Percentiles rank a stretch among this genome's conserved stretches.
These are phyloP conservation scores for Geococcyx californianus DNA, from an alignment of 2,113 vertebrate species.

Conservation along the genomic window DNA sequence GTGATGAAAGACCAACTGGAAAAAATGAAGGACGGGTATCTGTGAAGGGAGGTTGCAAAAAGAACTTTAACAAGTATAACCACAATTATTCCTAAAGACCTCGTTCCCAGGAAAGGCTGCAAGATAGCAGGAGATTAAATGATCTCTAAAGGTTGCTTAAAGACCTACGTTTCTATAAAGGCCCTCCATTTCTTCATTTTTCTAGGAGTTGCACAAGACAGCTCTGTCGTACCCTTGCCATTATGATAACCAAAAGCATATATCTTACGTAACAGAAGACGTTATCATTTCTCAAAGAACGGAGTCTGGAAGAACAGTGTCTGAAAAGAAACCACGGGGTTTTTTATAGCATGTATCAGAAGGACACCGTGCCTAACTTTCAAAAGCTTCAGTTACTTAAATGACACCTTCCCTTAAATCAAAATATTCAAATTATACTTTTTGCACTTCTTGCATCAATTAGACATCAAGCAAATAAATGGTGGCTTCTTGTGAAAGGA, in stretches of 20 bases:
- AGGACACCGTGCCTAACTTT: too few relatives aligned
- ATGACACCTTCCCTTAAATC: too few relatives aligned
- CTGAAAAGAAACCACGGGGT: too few relatives aligned
- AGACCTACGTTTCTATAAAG: background rate
- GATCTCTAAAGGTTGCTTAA: background rate
- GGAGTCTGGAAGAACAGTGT: too few relatives aligned
- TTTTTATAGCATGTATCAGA: too few relatives aligned
- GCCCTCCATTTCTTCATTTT: accelerated
- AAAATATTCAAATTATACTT: too few relatives aligned
- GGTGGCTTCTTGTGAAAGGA: too few relatives aligned
- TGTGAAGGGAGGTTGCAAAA: background rate
- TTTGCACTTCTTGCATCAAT: too few relatives aligned
- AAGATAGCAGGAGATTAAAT: accelerated
- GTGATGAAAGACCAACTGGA: accelerated
- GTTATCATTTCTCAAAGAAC: too few relatives aligned
- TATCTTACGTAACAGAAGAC: too few relatives aligned
- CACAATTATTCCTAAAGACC: accelerated
- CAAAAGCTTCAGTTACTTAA: too few relatives aligned
- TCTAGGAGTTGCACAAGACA: accelerated
- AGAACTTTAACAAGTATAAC: background rate
- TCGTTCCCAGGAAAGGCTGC: background rate
- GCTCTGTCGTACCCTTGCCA: accelerated
- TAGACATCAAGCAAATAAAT: background rate
- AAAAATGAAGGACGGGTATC: background rate
- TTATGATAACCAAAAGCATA: too few relatives aligned